Evolutionary conservation across 1,140 invertebrate genomes (phyloP), one percentile per base, ranked within the genome.

Genomic region (Tetramorium parvispinum): DNA sequence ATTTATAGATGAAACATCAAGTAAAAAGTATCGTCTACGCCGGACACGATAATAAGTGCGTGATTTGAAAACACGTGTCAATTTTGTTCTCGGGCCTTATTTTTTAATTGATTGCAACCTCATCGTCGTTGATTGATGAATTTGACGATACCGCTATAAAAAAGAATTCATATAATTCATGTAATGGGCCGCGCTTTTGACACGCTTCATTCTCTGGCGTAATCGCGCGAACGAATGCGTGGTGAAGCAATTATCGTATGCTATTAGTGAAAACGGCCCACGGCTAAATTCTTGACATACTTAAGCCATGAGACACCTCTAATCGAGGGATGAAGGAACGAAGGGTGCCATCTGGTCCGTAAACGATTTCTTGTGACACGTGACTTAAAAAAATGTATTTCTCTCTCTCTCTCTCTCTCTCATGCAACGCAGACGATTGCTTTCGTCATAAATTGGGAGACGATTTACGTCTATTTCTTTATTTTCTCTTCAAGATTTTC

Each of bases 241-340:
- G 91, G 70, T 70, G 21, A 79, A 90, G 88, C 88, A 91, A 91
- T 91, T 91, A 91, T 90, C 85, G 68, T 32, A 16, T 81, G 71
- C 90, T 88, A 87, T 91, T 89, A 88, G 90, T 8, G 88, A 91
- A 90, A 91, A 90, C 81, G 66, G 70, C 88, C 85, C 77, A 88
- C 71, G 68, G 76, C 75, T 61, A 85, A 89, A 91, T 91, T 90
- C 91, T 88, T 85, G 85, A 87, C 90, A 91, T 91, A 90, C 79
- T 91, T 91, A 59, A 13, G 66, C 63, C 57, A 21, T 37, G 66
- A 75, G 43, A n/a, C 18, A n/a, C 21, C n/a, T 51, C n/a, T n/a
- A 13, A 16, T 21, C 13, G 71, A 63, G 87, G 88, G 77, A 81
- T 75, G 61, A 59, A 61, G 49, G 16, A 24, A 13, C 18, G 16